These are phyloP conservation scores for Brienomyrus brachyistius DNA, from an alignment of 2,113 vertebrate species.

Conservation along the genomic window DNA sequence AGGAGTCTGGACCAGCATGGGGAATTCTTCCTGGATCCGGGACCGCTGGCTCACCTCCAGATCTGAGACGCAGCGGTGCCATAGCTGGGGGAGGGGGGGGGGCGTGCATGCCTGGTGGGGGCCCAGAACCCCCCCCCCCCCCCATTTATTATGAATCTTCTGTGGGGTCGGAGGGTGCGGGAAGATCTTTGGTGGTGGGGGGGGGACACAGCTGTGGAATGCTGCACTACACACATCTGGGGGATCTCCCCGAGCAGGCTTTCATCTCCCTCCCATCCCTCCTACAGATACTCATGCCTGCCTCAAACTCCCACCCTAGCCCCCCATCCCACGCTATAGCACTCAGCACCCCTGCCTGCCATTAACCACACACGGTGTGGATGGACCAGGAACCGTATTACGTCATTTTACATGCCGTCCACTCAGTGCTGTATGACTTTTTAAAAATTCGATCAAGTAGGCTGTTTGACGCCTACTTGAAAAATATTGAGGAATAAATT, in stretches of 20 bases:
- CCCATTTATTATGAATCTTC: conserved; percentile 41
- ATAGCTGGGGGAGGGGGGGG: neutral
- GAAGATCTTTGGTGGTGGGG: neutral
- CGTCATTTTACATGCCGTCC: neutral
- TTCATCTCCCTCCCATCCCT: conserved; percentile 29
- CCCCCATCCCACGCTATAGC: neutral
- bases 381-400: neutral
- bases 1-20: neutral
- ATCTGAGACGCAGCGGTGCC: conserved; percentile 12
- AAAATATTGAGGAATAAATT: neutral
- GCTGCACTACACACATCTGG: conserved; percentile 37
- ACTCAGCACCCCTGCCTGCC: neutral
- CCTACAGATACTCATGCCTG: neutral
- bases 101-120: conserved; percentile 27
- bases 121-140: conserved; percentile 34
- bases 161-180: conserved; percentile 39
- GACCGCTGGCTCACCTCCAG: neutral
- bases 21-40: neutral
- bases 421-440: neutral
- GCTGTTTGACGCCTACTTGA: neutral
- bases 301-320: neutral
- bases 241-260: conserved; percentile 34
- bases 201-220: conserved; percentile 42
- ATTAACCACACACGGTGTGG: neutral
- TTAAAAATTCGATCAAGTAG: neutral